These are phyloP conservation scores for Felis catus DNA, from an alignment of 2,113 vertebrate genomes.

Conservation along the genomic window F.catus_Fca126_mat1.0 CM031421.1:18386001-18386500, in stretches of 20 bases:
- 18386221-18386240: too few species aligned
- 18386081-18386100: not conserved
- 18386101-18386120: not conserved
- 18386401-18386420: not conserved
- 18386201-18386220: too few species aligned
- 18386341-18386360: too few species aligned
- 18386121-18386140: not conserved
- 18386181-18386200: too few species aligned
- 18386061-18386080: conserved; percentile 22
- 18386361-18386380: not conserved
- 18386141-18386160: not conserved
- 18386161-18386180: too few species aligned
- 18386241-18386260: too few species aligned
- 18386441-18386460: not conserved
- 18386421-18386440: not conserved
- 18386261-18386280: too few species aligned
- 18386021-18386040: not conserved
- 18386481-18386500: not conserved
- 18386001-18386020: not conserved
- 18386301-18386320: too few species aligned
- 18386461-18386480: not conserved
- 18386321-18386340: too few species aligned
- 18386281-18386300: too few species aligned
- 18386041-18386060: conserved; percentile 24
- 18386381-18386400: not conserved